Base-by-base conservation (phyloP, 1,140 invertebrate genomes). In the Nixonia krombeini region DNA sequence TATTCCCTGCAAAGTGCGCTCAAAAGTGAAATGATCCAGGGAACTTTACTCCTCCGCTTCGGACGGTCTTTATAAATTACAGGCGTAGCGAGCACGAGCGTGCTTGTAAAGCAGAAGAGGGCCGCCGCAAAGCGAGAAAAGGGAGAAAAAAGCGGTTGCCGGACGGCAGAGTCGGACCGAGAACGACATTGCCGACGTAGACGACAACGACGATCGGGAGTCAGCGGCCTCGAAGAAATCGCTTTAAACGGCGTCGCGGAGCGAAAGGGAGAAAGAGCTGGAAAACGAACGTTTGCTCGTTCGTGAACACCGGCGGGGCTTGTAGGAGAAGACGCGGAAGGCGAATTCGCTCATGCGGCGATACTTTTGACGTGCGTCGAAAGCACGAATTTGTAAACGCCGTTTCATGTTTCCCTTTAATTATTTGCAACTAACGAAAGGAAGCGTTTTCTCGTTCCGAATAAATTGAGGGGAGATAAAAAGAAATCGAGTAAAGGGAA, bases 21-120 rank as follows among this genome's bases (percentile, higher is more conserved):
- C 51, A 59, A 79, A 77, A 78, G 77, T 78, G 77, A 75, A 79
- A 78, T 75, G 75, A 70, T 68, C 55, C 62, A 26, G 12, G 29
- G 51, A 70, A 66, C 73, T 69, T 67, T 65, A 72, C 66, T 70
- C 40, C 42, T 64, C 44, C 46, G 23, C 26, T 53, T 16, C 46
- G 57, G 61, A 53, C 46, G 61, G 58, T 61, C 67, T 76, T 78
- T 74, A 72, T 71, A 73, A 76, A 75, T 76, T 75, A 71, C 56
- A 44, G 38, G 7, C 55, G 51, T 10, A n/a, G n/a, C n/a, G 44
- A 23, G 46, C 47, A 37, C 70, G 41, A 38, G 51, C 21, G 17
- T 26, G 65, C 42, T 52, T 23, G 52, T 41, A 41, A 58, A 69
- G 58, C 58, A 28, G 49, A 63, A 63, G 55, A 37, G 46, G 58